Percentiles rank a stretch among this genome's conserved stretches.
These are phyloP conservation scores for Chrysolina oricalcia DNA, from an alignment of 2,888 invertebrate genomes.

Conservation along the genomic window DNA sequence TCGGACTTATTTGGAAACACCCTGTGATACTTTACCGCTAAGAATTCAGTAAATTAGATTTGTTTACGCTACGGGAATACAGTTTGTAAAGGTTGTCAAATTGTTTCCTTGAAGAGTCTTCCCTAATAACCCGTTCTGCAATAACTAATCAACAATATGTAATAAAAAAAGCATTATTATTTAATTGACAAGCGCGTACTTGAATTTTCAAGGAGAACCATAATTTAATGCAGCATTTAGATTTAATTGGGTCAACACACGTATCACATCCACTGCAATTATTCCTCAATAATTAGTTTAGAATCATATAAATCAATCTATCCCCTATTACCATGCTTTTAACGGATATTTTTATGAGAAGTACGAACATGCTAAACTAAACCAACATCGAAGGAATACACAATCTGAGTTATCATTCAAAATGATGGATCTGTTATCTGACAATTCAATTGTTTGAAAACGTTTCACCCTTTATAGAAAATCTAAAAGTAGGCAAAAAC, in stretches of 20 bases:
- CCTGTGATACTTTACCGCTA: too few species aligned
- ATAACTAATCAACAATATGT: not conserved
- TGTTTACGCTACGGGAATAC: too few species aligned
- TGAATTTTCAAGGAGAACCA: conserved; percentile 44
- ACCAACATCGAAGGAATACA: conserved; percentile 10
- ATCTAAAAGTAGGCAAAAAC: too few species aligned
- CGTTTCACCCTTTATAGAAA: too few species aligned
- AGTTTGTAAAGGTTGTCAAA: not conserved
- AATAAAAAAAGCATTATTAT: conserved; percentile 27
- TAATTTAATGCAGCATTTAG: conserved; percentile 38
- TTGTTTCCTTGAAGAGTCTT: too few species aligned
- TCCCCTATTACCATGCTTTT: conserved; percentile 9
- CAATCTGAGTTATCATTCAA: too few species aligned
- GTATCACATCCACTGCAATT: conserved; percentile 41
- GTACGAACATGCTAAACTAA: conserved; percentile 51
- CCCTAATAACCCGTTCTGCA: not conserved
- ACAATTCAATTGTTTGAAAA: too few species aligned
- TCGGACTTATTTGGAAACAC: too few species aligned
- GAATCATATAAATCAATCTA: conserved; percentile 21
- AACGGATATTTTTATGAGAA: conserved; percentile 29
- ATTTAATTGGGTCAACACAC: conserved; percentile 41
- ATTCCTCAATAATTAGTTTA: conserved; percentile 3
- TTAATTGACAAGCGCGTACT: conserved; percentile 28
- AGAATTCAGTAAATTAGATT: too few species aligned
- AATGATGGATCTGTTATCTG: too few species aligned